phyloP scores from a whole-genome alignment of 2,888 invertebrate species.

The Andrena camellia region DNA sequence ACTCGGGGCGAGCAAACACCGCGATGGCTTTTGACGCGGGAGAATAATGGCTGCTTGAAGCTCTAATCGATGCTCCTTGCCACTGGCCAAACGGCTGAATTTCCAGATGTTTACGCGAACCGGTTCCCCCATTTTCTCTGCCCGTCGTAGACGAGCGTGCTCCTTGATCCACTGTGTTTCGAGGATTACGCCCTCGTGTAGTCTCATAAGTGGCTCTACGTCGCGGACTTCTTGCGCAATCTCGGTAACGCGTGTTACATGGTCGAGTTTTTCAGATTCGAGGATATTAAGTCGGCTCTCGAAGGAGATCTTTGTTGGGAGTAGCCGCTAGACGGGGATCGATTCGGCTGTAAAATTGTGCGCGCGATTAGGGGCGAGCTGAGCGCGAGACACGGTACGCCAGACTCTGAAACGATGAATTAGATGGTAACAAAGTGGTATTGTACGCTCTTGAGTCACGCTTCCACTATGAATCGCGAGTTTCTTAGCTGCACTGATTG shows the following conservation, averaged over 20 bases:
- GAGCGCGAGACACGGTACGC: not conserved
- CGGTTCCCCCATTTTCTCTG: constrained; percentile 8
- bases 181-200: constrained; percentile 8
- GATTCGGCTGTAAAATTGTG: constrained; percentile 33
- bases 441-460: no score
- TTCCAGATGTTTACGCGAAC: constrained; percentile 25
- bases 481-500: no score
- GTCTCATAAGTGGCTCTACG: not conserved
- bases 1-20: constrained; percentile 19
- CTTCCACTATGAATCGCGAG: no score
- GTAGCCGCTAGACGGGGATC: constrained; percentile 27
- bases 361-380: constrained; percentile 25
- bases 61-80: constrained; percentile 44
- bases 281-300: constrained; percentile 15
- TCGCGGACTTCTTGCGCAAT: not conserved
- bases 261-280: not conserved
- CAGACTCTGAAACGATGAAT: no score
- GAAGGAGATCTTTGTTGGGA: constrained; percentile 17
- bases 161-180: not conserved
- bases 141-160: not conserved
- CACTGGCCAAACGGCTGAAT: not conserved
- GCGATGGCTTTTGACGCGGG: constrained; percentile 30
- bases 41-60: constrained; percentile 27
- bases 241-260: constrained; percentile 9
- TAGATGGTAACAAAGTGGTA: no score